A percentile compares a stretch with the other conserved stretches of the same genome.
These are phyloP conservation scores for Porites cylindrica DNA, from an alignment of 92 coral and sea anemone species.

Conservation along the genomic window DNA sequence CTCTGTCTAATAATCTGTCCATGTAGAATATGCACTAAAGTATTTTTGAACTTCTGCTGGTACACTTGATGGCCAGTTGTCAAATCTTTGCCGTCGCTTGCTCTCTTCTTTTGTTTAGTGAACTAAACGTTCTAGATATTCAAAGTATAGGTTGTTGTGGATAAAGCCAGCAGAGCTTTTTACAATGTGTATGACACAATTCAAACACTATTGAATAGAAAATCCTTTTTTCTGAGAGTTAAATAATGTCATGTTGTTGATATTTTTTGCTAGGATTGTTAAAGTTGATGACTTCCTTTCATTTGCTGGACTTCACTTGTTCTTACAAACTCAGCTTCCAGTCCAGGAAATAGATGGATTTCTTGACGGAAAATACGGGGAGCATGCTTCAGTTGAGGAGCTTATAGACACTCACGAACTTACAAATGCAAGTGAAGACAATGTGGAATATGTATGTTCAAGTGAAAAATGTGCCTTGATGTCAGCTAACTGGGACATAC, in stretches of 20 bases:
- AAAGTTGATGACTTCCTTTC: conserved; percentile 79
- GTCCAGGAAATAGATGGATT: conserved; percentile 81
- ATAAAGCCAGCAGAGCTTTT: too few relatives aligned
- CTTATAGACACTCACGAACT: conserved; percentile 65
- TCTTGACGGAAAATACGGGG: conserved; percentile 82
- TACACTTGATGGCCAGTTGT: too few relatives aligned
- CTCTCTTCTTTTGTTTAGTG: too few relatives aligned
- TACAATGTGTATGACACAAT: neutral
- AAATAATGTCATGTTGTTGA: neutral
- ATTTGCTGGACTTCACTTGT: conserved; percentile 92
- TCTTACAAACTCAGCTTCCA: conserved; percentile 93
- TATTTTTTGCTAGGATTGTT: conserved; percentile 72
- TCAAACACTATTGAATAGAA: neutral
- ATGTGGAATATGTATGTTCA: neutral
- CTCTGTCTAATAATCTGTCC: too few relatives aligned
- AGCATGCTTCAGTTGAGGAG: conserved; percentile 80
- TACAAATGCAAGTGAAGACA: conserved; percentile 31
- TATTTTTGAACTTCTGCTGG: too few relatives aligned
- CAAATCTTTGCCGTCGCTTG: too few relatives aligned
- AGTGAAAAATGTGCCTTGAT: conserved; percentile 26
- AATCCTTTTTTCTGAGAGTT: neutral
- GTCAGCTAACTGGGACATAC: conserved; percentile 29
- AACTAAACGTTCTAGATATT: too few relatives aligned
- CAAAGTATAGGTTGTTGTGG: too few relatives aligned
- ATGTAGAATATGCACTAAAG: too few relatives aligned